Evolutionary conservation across 1,140 invertebrate genomes (phyloP).

Genomic region (Alviniconcha marisindica): DNA sequence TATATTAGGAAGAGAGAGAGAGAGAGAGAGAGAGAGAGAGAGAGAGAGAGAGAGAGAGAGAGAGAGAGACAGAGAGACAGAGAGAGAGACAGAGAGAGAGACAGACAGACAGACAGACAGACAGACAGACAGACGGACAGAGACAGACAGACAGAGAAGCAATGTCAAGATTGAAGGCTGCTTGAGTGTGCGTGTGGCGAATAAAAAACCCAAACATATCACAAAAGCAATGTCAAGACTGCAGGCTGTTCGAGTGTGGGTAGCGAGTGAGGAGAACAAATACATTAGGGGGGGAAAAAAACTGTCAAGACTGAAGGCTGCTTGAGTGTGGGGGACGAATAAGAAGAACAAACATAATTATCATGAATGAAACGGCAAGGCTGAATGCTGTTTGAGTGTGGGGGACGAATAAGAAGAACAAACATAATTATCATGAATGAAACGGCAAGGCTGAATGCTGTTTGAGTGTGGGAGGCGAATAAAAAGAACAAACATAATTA

Average conservation of each 20-base stretch:
- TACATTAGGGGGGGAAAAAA: not conserved
- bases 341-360: too few species aligned
- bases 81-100: not conserved
- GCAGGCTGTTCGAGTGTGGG: not conserved
- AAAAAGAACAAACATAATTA: too few species aligned
- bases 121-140: not conserved
- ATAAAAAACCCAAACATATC: too few species aligned
- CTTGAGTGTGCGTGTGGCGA: too few species aligned
- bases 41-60: conserved; percentile 5
- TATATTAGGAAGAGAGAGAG: not conserved
- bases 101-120: not conserved
- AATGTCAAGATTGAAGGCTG: too few species aligned
- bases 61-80: not conserved
- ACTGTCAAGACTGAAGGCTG: too few species aligned
- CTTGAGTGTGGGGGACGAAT: too few species aligned
- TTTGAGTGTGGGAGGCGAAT: too few species aligned
- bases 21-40: conserved; percentile 2
- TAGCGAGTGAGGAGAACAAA: not conserved
- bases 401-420: not conserved
- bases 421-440: too few species aligned
- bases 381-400: not conserved
- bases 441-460: too few species aligned
- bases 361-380: too few species aligned
- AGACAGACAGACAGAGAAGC: not conserved
- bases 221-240: too few species aligned